Evolutionary conservation across 2,797 vertebrate species (phyloP).

Genomic region (Simalia tracyae): DNA sequence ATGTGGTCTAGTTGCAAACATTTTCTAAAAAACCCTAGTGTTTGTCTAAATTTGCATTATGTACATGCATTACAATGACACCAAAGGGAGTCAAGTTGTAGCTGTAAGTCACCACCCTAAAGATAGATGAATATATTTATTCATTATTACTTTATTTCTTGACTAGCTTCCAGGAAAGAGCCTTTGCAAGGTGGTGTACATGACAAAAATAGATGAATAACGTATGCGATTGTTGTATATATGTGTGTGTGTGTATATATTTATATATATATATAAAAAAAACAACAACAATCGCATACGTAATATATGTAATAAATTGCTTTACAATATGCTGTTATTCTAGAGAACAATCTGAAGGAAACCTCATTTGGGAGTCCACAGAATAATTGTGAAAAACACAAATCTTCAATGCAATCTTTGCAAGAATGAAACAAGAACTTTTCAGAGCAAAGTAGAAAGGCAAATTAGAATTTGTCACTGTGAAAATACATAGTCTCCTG

Average conservation of each 20-base stretch:
- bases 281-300: neutral
- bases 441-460: conserved; percentile 4
- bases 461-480: conserved; percentile 30
- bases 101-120: neutral
- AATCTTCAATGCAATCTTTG: conserved; percentile 15
- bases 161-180: neutral
- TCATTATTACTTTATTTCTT: conserved; percentile 8
- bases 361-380: neutral
- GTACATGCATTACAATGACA: conserved; percentile 18
- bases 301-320: neutral
- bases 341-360: neutral
- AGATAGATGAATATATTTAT: conserved; percentile 27
- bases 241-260: no score
- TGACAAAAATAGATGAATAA: neutral
- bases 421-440: conserved; percentile 21
- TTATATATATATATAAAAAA: neutral
- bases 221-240: no score
- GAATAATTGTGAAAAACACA: neutral
- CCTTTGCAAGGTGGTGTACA: neutral
- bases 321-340: neutral
- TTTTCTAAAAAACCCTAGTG: neutral
- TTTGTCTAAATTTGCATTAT: conserved; percentile 19
- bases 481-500: conserved; percentile 22
- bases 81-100: neutral
- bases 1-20: neutral